These are phyloP conservation scores for Rissa tridactyla DNA, from an alignment of 2,113 vertebrate species.

Conservation along the genomic window DNA sequence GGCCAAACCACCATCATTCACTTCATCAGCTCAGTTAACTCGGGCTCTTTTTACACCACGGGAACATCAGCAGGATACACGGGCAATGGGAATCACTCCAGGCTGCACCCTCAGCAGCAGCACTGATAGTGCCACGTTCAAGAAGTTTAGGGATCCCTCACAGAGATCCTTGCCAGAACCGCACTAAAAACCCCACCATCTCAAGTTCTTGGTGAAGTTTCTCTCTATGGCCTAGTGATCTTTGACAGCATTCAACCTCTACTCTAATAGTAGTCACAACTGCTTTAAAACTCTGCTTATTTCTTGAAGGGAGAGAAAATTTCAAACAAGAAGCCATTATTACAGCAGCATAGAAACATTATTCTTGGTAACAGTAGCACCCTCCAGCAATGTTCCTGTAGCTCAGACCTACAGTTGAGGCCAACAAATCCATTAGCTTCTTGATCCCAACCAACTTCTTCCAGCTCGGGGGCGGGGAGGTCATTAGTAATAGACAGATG, in stretches of 20 bases:
- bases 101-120: background rate
- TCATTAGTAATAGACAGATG: background rate
- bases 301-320: no score
- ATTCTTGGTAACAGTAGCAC: background rate
- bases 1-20: background rate
- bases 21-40: background rate
- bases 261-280: background rate
- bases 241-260: background rate
- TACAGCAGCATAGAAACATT: background rate
- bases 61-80: background rate
- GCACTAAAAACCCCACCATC: background rate
- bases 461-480: background rate
- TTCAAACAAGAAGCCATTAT: background rate
- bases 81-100: background rate
- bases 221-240: background rate
- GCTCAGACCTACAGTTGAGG: background rate
- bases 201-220: background rate
- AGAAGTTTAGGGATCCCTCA: background rate
- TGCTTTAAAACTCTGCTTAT: no score
- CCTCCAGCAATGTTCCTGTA: background rate
- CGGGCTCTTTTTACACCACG: background rate
- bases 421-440: background rate
- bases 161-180: background rate
- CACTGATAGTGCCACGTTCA: background rate
- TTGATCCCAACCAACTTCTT: background rate